A percentile compares a stretch with the other conserved stretches of the same genome.
Conservation (phyloP, 2,113 vertebrate genomes). For the Corvus moneduloides region DNA sequence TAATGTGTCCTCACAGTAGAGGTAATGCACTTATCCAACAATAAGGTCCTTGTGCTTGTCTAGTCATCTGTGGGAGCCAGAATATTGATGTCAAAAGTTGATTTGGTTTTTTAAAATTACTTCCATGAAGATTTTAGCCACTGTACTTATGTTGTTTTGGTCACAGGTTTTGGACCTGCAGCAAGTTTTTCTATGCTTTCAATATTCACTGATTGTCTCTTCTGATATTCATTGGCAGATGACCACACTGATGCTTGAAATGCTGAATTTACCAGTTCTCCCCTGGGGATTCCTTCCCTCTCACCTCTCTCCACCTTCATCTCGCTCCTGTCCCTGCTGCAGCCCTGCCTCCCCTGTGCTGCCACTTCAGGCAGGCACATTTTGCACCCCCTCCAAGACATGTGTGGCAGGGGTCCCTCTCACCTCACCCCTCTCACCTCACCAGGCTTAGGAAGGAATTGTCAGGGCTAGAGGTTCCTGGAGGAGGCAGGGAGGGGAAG, state of each 20-base stretch:
- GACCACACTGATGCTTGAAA: background rate
- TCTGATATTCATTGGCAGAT: background rate
- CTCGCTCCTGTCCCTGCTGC: background rate
- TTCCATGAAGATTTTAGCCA: background rate
- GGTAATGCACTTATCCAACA: background rate
- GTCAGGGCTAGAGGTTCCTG: background rate
- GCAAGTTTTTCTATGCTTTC: background rate
- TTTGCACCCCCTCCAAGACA: background rate
- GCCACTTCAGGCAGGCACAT: background rate
- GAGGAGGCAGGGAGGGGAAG: background rate
- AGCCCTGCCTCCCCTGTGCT: background rate
- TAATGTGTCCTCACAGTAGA: background rate
- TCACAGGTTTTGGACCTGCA: background rate
- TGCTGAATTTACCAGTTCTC: background rate
- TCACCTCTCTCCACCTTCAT: background rate
- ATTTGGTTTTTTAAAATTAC: background rate
- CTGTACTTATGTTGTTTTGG: background rate
- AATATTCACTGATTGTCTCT: background rate
- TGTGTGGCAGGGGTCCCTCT: background rate
- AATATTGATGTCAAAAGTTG: background rate
- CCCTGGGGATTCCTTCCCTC: background rate
- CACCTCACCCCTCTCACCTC: background rate
- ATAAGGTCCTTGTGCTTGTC: background rate
- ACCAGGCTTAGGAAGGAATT: background rate
- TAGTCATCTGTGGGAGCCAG: background rate